phyloP scores from a whole-genome alignment of 37 sponge, comb jelly and placozoan species.

The Diacarnus erythraeanus region DNA sequence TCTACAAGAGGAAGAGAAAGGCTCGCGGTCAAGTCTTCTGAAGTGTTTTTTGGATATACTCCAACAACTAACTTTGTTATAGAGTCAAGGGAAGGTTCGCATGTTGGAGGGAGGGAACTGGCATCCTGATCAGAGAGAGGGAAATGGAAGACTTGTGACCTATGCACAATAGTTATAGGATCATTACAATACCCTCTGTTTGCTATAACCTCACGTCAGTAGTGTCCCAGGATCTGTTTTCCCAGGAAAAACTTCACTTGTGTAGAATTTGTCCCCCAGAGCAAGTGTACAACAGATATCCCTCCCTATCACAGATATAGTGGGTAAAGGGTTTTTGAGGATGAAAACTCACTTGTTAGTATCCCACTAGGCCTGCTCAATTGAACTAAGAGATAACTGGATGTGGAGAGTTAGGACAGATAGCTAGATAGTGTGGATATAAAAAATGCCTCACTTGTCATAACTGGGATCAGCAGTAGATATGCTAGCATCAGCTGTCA shows the following conservation, averaged over 20 bases:
- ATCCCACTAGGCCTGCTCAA: slow-evolving; percentile 39
- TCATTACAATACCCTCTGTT: not conserved
- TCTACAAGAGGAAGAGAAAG: slow-evolving; percentile 26
- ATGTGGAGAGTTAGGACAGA: not conserved
- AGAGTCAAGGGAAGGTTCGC: slow-evolving; percentile 1
- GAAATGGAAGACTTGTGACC: slow-evolving; percentile 54
- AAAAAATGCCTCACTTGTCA: slow-evolving; percentile 65
- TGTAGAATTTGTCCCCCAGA: slow-evolving; percentile 30
- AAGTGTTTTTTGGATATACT: slow-evolving; percentile 40
- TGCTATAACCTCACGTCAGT: not conserved
- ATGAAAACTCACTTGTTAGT: slow-evolving; percentile 14
- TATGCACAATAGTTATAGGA: too few species aligned
- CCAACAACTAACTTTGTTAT: slow-evolving; percentile 33
- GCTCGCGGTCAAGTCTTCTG: slow-evolving; percentile 37
- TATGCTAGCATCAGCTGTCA: slow-evolving; percentile 39
- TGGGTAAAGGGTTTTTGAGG: not conserved
- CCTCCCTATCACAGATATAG: not conserved
- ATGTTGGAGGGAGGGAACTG: slow-evolving; percentile 12
- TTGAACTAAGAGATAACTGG: slow-evolving; percentile 47
- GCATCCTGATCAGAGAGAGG: slow-evolving; percentile 44
- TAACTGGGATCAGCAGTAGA: slow-evolving; percentile 67
- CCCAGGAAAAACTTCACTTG: slow-evolving; percentile 26
- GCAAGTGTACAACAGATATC: slow-evolving; percentile 49
- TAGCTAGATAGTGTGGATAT: too few species aligned
- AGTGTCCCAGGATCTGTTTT: slow-evolving; percentile 1